These are phyloP conservation scores for Saxidomus purpurata DNA, from an alignment of 1,140 invertebrate genomes.

Conservation along the genomic window DNA sequence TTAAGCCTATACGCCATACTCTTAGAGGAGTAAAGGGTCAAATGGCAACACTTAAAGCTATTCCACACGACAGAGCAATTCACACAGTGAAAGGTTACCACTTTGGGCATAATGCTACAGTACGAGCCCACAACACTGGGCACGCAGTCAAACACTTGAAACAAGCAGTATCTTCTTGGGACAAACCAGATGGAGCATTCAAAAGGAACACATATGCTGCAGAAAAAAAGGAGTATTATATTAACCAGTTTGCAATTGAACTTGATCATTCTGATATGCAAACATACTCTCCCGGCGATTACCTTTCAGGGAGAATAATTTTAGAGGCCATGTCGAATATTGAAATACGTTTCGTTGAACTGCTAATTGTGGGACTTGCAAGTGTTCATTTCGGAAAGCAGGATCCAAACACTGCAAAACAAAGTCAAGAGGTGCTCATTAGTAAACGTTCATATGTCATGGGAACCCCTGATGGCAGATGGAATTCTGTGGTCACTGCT, in stretches of 20 bases:
- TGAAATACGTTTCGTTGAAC: constrained; percentile 81
- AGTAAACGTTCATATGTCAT: constrained; percentile 80
- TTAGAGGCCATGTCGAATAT: constrained; percentile 75
- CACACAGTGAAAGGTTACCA: constrained; percentile 59
- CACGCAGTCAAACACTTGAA: constrained; percentile 33
- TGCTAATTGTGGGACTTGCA: constrained; percentile 78
- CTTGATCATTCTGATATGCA: constrained; percentile 75
- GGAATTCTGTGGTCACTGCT: constrained; percentile 78
- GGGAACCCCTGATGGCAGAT: constrained; percentile 74
- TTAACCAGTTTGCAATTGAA: constrained; percentile 81
- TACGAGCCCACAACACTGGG: constrained; percentile 48
- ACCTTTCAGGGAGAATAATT: constrained; percentile 77
- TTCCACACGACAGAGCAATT: constrained; percentile 22
- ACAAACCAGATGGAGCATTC: constrained; percentile 19
- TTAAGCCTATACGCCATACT: constrained; percentile 6
- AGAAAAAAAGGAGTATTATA: constrained; percentile 73
- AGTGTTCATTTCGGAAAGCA: constrained; percentile 67
- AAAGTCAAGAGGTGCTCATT: constrained; percentile 77
- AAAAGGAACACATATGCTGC: constrained; percentile 9
- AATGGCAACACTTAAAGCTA: constrained; percentile 49
- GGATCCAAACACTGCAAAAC: constrained; percentile 56
- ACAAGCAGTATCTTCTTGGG: background rate
- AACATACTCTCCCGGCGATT: constrained; percentile 79
- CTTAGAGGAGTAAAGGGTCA: background rate
- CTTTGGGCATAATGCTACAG: constrained; percentile 53